Percentiles rank a stretch among this genome's conserved stretches.
These are phyloP conservation scores for Acanthosepion lycidas DNA, from an alignment of 2,888 invertebrate genomes.

Conservation along the genomic window DNA sequence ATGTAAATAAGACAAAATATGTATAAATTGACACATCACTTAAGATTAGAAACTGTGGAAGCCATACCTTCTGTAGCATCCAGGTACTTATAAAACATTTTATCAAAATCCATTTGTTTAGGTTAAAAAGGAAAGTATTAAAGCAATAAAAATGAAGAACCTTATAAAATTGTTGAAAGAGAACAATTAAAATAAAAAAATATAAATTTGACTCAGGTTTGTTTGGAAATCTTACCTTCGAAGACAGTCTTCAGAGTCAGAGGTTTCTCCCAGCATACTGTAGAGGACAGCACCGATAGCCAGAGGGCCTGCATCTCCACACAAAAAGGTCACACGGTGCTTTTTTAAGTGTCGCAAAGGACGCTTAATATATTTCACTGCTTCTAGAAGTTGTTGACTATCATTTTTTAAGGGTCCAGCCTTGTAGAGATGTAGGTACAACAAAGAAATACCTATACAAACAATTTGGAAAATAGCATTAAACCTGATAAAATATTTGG, in stretches of 20 bases:
- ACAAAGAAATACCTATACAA: constrained; percentile 79
- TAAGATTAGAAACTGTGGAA: no score
- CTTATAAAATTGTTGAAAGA: neutral
- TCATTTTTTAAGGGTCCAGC: constrained; percentile 53
- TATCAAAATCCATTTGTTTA: no score
- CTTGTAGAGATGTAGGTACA: constrained; percentile 78
- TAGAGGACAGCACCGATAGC: constrained; percentile 80
- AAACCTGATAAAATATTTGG: neutral
- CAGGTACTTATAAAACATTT: no score
- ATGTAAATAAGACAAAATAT: no score
- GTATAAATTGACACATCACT: no score
- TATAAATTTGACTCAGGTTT: no score
- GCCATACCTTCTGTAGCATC: no score
- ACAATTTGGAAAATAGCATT: neutral
- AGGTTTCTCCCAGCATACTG: constrained; percentile 78
- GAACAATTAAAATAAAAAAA: neutral
- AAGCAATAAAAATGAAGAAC: neutral
- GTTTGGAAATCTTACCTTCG: constrained; percentile 56
- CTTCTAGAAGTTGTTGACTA: constrained; percentile 71
- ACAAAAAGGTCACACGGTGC: constrained; percentile 80
- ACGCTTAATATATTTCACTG: constrained; percentile 70
- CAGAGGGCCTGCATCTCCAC: constrained; percentile 82
- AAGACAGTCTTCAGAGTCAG: constrained; percentile 75
- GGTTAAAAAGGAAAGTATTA: no score
- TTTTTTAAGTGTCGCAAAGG: constrained; percentile 75